Evolutionary conservation across 2,888 invertebrate genomes (phyloP).

Genomic region (Xestia sexstrigata): DNA sequence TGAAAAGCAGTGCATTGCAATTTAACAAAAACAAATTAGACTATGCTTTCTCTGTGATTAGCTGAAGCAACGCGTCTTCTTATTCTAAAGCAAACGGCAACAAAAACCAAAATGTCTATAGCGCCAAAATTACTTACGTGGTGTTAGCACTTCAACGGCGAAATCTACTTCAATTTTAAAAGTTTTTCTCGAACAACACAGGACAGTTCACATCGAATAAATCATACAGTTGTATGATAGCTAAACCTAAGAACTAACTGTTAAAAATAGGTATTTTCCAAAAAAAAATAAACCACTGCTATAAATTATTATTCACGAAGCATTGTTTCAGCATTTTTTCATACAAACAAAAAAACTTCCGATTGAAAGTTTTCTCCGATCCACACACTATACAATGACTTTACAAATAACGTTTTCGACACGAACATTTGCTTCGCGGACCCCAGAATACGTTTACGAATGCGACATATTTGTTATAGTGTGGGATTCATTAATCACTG

Average conservation of each 20-base stretch:
- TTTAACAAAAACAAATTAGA: not conserved
- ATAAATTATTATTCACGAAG: not conserved
- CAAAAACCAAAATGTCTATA: too few species aligned
- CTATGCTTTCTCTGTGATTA: too few species aligned
- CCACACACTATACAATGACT: conserved; percentile 48
- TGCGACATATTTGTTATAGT: conserved; percentile 81
- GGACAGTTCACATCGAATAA: not conserved
- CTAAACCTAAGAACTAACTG: not conserved
- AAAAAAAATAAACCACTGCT: not conserved
- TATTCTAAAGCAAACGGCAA: too few species aligned
- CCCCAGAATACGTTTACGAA: conserved; percentile 69
- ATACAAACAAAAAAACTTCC: not conserved
- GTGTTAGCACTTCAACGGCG: too few species aligned
- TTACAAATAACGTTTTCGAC: conserved; percentile 62
- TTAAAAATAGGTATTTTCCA: not conserved
- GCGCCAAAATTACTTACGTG: too few species aligned
- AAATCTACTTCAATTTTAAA: not conserved
- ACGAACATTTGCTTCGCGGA: conserved; percentile 55
- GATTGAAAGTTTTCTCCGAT: conserved; percentile 26
- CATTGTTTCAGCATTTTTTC: not conserved
- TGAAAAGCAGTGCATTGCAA: not conserved
- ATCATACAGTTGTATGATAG: not conserved
- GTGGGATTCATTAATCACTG: conserved; percentile 82
- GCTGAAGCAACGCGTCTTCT: too few species aligned
- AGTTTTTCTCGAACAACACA: not conserved